Base-by-base conservation (phyloP, 2,797 vertebrate genomes). In the Enteromius paludinosus region DNA sequence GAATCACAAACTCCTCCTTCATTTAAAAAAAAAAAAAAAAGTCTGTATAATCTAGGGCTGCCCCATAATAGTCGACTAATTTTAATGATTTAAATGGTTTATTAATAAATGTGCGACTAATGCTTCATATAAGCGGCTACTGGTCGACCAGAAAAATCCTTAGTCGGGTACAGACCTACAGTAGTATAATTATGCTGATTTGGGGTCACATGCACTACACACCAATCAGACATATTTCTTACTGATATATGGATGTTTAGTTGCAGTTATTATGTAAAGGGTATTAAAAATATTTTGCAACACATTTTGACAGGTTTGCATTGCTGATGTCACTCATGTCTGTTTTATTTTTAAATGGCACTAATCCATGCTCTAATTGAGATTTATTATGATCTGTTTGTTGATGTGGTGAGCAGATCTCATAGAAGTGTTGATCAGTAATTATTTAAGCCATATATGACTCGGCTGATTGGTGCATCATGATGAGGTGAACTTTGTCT, bases 171-270 rank as follows among this genome's bases (percentile, higher is more conserved):
- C 35, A 38, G 7, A 9, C 35, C 35, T n/a, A n/a, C n/a, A n/a
- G n/a, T 38, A 38, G 47, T n/a, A 54, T 52, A 73, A 73, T 54
- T 73, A 73, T 15, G 2, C 49, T 73, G 47, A 68, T 68, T 35
- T 68, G 20, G 33, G 65, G 20, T 68, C 20, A 41, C 33, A 64
- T 49, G 17, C 43, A 30, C 45, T 49, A 11, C 17, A 56, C 47
- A 38, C 18, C 18, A 6, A 56, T 73, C 49, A 54, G 18, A 74
- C 20, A 38, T 18, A 3, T 68, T 68, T 38, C 28, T 56, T 33
- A 33, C 12, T 59, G 7, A 41, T 74, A 23, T n/a, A 52, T 7
- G n/a, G 6, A 59, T 0, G 2, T 41, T 47, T 74, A 59, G 41
- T 56, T 41, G 52, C 14, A 17, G 52, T 25, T 38, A n/a, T 38